Evolutionary conservation across 2,113 vertebrate species (phyloP), one percentile per base, ranked within the genome.

Genomic region (Platanista minor): DNA sequence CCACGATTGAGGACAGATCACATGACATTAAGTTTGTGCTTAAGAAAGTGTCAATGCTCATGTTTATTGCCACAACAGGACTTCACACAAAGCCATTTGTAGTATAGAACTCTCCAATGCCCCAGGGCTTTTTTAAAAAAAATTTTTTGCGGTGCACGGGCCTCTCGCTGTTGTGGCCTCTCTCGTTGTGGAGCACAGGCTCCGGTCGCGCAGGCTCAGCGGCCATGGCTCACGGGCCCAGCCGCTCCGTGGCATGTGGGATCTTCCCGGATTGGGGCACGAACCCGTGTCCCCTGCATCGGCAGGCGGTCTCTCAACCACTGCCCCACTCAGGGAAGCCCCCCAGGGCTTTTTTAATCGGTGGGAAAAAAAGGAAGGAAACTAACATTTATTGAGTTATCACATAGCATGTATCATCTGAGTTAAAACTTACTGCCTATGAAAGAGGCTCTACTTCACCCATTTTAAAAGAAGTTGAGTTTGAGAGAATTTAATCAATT

Each of bases 11-110:
- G 77, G 43, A 61, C 36, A 96, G 71, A 85, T 86, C 67, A 83
- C 17, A 91, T 91, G 62, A 90, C 74, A 90, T 82, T 86, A 87
- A 61, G 36, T 95, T 85, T 92, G 54, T 86, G 14, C 46, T 95
- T 97, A 95, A 69, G 41, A 96, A 97, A 94, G 64, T 90, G 54
- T 92, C 95, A 94, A 10, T 86, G 46, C 25, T 88, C 8, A 72
- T 78, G 74, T 91, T 96, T 93, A 83, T 90, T 95, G 67, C 74
- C 31, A 52, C 39, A 46, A 86, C 12, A 90, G 43, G 66, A 91
- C 14, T 93, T 94, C 78, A 74, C 21, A 61, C 31, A 92, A 93
- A 86, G 36, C 17, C 78, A 43, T 72, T 93, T 81, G 77, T 96
- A 91, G n/a, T 57, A 67, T 27, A 72, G 61, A 92, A 72, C 4